These are phyloP conservation scores for Brachyopa scutellaris DNA, from an alignment of 2,888 invertebrate genomes.

Conservation along the genomic window DNA sequence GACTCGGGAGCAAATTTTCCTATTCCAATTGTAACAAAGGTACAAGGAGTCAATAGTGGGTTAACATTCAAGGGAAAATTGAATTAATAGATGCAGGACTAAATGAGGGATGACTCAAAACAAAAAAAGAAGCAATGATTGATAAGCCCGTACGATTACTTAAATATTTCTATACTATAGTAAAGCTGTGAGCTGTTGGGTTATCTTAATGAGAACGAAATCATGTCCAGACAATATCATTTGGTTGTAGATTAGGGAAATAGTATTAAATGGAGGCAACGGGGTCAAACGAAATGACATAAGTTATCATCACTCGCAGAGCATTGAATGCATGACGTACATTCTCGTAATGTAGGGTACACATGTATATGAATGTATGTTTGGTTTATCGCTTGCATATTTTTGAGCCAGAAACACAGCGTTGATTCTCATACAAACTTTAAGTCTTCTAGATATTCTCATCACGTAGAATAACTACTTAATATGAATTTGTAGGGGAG, in stretches of 20 bases:
- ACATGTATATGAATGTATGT: no score
- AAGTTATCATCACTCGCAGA: constrained; percentile 24
- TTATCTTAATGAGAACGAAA: constrained; percentile 4
- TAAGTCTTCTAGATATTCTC: no score
- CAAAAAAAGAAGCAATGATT: not conserved
- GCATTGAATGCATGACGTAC: constrained; percentile 17
- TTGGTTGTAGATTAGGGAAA: constrained; percentile 11
- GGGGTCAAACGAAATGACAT: constrained; percentile 34
- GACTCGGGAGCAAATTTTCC: not conserved
- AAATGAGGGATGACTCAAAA: not conserved
- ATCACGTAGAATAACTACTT: no score
- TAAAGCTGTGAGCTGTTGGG: not conserved
- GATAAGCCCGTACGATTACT: not conserved
- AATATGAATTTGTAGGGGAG: no score
- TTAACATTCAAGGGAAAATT: not conserved
- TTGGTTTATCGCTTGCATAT: constrained; percentile 10
- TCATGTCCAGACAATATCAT: not conserved
- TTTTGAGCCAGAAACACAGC: not conserved
- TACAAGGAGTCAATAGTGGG: not conserved
- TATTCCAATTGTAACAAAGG: constrained; percentile 5
- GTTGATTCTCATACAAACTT: no score
- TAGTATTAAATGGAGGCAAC: not conserved
- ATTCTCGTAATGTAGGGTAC: no score
- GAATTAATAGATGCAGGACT: not conserved
- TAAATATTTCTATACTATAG: not conserved